Evolutionary conservation across 2,113 vertebrate species (phyloP), one percentile per base, ranked within the genome.

Genomic region (Mandrillus leucophaeus): DNA sequence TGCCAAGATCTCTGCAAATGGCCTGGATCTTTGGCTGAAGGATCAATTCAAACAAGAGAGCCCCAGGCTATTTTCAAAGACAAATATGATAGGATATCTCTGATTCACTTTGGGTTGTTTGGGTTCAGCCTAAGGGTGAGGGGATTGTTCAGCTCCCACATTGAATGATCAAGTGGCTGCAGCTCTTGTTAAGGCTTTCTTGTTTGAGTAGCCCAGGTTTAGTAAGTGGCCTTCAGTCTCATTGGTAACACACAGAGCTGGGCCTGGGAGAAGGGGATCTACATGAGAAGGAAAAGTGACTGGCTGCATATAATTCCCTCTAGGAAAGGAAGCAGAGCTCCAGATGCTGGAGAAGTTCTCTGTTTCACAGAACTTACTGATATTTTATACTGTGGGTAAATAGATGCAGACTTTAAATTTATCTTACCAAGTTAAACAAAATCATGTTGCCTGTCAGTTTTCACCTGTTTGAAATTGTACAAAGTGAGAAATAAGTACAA

Each of bases 1-100:
- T 98, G 96, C 93, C 93, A 97, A 96, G 81, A 97, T 95, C 86
- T 97, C 76, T 90, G 89, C 86, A 95, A 95, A 98, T 81, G 76
- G 55, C 91, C 85, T 96, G 88, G 48, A 90, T 93, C 88, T 94
- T 90, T 98, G 88, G 88, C 93, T 90, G 55, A n/a, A 72, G n/a
- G n/a, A 90, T 88, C 64, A 90, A 70, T 90, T 94, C 43, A 88
- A 94, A 94, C 17, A 23, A 75, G 80, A 93, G 73, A 93, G 43
- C 30, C 75, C 40, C 32, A 12, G 52, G 68, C 84, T 95, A n/a
- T 92, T 94, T 87, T 84, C 91, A 96, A 93, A 96, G 93, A 81
- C 66, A 55, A 87, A 59, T 72, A 9, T 48, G 85, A 80, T 61
- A 61, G 78, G 68, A 40, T 80, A 30, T 40, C 83, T 72, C 38